phyloP scores from a whole-genome alignment of 2,113 vertebrate species.

The Catharus bicknelli region DNA sequence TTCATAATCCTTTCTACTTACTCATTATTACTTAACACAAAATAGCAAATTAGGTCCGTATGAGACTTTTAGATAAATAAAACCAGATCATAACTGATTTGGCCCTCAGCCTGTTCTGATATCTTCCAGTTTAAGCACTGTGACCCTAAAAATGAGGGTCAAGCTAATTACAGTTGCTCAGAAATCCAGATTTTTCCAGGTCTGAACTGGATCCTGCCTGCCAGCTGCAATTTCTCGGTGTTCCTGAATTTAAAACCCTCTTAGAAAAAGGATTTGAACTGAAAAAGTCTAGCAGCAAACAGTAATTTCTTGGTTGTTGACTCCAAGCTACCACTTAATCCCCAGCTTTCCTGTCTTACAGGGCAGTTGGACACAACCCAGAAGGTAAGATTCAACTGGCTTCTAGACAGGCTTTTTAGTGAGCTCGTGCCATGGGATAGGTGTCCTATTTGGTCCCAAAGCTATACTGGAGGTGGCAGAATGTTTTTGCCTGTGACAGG shows the following conservation, averaged over 20 bases:
- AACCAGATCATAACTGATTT: not conserved
- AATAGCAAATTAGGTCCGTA: not conserved
- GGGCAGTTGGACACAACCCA: not conserved
- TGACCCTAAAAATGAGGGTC: not conserved
- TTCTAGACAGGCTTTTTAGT: not conserved
- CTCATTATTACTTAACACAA: conserved; percentile 5
- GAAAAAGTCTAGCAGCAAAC: not conserved
- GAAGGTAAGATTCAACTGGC: not conserved
- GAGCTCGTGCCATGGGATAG: not conserved
- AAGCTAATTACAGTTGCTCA: not conserved
- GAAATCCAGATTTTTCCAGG: conserved; percentile 26
- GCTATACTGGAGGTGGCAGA: not conserved
- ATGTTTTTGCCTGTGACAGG: not conserved
- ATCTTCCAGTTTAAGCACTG: not conserved
- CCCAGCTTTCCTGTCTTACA: not conserved
- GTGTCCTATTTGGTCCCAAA: not conserved
- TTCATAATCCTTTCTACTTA: not conserved
- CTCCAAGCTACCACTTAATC: not conserved
- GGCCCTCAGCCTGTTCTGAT: not conserved
- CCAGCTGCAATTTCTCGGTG: not conserved
- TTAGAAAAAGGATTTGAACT: not conserved
- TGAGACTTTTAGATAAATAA: conserved; percentile 22
- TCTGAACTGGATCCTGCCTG: not conserved
- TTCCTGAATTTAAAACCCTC: not conserved
- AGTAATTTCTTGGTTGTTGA: not conserved